Percentiles rank a stretch among this genome's conserved stretches.
These are phyloP conservation scores for Corella eumyota DNA, from an alignment of 23 tunicate species.

Conservation along the genomic window DNA sequence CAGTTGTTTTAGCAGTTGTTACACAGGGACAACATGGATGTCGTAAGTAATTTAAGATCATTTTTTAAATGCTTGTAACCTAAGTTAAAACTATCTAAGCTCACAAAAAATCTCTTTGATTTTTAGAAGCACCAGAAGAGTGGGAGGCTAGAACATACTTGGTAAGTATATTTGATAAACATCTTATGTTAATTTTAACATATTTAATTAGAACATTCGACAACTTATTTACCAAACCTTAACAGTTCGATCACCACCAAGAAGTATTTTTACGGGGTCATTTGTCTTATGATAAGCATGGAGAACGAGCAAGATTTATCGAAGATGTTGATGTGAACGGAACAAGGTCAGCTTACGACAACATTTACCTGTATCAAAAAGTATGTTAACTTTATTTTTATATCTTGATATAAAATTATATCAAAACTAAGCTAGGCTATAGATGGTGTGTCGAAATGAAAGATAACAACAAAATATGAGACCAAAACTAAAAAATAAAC, in stretches of 20 bases:
- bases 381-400: conserved; percentile 3
- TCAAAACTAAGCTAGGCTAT: too few species aligned
- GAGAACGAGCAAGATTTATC: conserved; percentile 7
- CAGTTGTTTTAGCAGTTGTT: too few species aligned
- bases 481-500: too few species aligned
- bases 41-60: too few species aligned
- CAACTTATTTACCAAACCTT: neutral
- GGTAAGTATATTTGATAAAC: neutral
- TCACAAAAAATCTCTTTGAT: neutral
- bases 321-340: conserved; percentile 13
- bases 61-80: too few species aligned
- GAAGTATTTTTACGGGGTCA: conserved; percentile 8
- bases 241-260: conserved; percentile 17
- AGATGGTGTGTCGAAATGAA: too few species aligned
- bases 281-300: conserved; percentile 16
- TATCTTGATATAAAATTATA: too few species aligned
- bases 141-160: neutral
- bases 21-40: too few species aligned
- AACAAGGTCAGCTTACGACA: conserved; percentile 16
- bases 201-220: neutral
- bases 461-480: too few species aligned
- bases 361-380: conserved; percentile 17
- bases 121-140: neutral
- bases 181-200: neutral
- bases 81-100: too few species aligned